Evolutionary conservation across 1,140 invertebrate genomes (phyloP), one percentile per base, ranked within the genome.

Genomic region (Drosophila nikananu): DNA sequence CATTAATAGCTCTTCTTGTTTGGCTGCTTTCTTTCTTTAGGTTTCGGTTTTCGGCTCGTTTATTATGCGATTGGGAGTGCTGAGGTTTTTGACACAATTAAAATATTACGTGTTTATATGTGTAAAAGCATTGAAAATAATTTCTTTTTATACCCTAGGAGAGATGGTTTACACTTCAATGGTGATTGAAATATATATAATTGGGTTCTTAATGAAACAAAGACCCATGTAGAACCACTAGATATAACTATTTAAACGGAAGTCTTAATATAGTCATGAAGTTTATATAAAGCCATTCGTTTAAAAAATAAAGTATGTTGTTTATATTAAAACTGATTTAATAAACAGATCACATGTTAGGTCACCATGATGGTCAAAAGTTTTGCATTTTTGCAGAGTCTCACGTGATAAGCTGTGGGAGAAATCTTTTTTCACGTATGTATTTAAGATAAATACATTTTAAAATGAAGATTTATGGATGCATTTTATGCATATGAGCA

Each of bases 51-150:
- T 46, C 37, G 15, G 25, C 27, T 52, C 21, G 42, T 61, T 86
- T 90, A 73, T 61, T 76, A 84, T 84, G 54, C 86, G 60, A 15
- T 39, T 79, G 68, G 59, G 52, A 70, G 63, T 27, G 52, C 44
- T 72, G 19, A 59, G 32, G 52, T 58, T 71, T 81, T 82, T 67
- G 75, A 79, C 86, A 81, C 81, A 81, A 90, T 80, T 74, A 66
- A 57, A 64, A 52, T 80, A 44, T 79, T 89, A 89, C 84, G 86
- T 90, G 86, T 73, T 75, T 78, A 79, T 81, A 89, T 87, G 84
- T 65, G 55, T 12, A 25, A 21, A 64, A 52, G 19, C 63, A 55
- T 72, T 44, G 37, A 27, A 62, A 60, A 64, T 81, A 59, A 63
- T 76, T 80, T 77, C 46, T 61, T 72, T 81, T 55, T 73, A 32